Conservation (phyloP, 2,888 invertebrate genomes). For the Anodontia alba region DNA sequence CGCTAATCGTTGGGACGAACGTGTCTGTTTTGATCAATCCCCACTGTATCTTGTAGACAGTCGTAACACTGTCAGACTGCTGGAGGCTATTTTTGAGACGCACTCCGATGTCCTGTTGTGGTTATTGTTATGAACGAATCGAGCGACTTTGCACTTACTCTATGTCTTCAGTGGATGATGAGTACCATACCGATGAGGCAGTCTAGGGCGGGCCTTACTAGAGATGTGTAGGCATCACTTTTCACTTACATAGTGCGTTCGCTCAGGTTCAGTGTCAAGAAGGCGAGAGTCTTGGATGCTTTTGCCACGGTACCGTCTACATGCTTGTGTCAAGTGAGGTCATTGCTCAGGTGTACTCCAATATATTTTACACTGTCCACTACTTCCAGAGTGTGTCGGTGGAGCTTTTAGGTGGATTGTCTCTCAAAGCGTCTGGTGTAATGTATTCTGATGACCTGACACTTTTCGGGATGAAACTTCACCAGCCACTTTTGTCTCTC, state of each 20-base stretch:
- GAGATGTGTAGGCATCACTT: slow-evolving; percentile 1
- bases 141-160: not conserved
- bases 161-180: not conserved
- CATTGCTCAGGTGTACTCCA: not conserved
- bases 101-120: not conserved
- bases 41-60: slow-evolving; percentile 1
- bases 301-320: slow-evolving; percentile 1
- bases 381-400: not conserved
- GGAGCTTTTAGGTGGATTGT: not conserved
- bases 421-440: slow-evolving; percentile 1
- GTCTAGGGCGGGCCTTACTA: not conserved
- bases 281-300: slow-evolving; percentile 1
- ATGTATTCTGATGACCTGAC: not conserved
- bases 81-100: not conserved
- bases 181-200: not conserved
- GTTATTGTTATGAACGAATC: not conserved
- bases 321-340: slow-evolving; percentile 3
- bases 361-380: not conserved
- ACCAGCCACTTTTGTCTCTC: not conserved
- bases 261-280: slow-evolving; percentile 2
- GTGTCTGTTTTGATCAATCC: not conserved
- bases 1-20: not conserved
- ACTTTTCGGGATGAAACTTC: slow-evolving; percentile 9
- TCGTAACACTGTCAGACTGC: not conserved
- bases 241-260: not conserved